phyloP scores from a whole-genome alignment of 37 sponge, comb jelly and placozoan species.

The Petrosia ficiformis region DNA sequence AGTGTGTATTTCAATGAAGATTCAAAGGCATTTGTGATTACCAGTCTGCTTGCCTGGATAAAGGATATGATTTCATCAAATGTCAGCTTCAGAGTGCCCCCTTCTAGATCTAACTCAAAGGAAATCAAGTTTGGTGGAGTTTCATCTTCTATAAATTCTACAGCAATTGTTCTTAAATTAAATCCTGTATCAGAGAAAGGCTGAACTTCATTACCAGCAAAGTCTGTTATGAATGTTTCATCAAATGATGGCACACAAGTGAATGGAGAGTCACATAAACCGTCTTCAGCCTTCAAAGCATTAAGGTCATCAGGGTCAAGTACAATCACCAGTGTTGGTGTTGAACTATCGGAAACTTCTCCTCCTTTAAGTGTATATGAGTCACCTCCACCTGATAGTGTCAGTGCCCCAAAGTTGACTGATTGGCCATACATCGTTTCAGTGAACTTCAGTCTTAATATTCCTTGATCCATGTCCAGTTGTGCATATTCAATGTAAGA shows the following conservation, averaged over 20 bases:
- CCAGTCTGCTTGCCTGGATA: slow-evolving; percentile 30
- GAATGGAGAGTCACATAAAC: slow-evolving; percentile 31
- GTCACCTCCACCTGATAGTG: background rate
- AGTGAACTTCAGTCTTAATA: slow-evolving; percentile 61
- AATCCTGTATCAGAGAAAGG: slow-evolving; percentile 18
- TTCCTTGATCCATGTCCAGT: slow-evolving; percentile 76
- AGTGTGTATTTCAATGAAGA: slow-evolving; percentile 57
- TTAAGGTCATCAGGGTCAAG: slow-evolving; percentile 59
- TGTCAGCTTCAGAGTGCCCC: slow-evolving; percentile 32
- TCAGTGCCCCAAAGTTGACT: slow-evolving; percentile 44
- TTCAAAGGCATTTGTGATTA: slow-evolving; percentile 71
- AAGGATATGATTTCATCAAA: slow-evolving; percentile 73
- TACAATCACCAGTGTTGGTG: slow-evolving; percentile 47
- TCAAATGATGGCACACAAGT: slow-evolving; percentile 53
- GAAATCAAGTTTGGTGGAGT: slow-evolving; percentile 54
- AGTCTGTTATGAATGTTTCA: slow-evolving; percentile 70
- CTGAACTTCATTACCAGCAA: slow-evolving; percentile 76
- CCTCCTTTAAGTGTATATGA: slow-evolving; percentile 48
- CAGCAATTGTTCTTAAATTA: background rate
- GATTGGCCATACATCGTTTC: slow-evolving; percentile 88
- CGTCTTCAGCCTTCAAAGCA: slow-evolving; percentile 46
- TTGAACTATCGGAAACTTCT: slow-evolving; percentile 44
- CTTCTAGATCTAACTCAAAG: slow-evolving; percentile 74
- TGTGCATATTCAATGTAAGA: slow-evolving; percentile 28
- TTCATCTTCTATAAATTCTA: slow-evolving; percentile 47